Evolutionary conservation across 2,113 vertebrate genomes (phyloP), one percentile per base, ranked within the genome.

Genomic region (Siphamia tubifer): DNA sequence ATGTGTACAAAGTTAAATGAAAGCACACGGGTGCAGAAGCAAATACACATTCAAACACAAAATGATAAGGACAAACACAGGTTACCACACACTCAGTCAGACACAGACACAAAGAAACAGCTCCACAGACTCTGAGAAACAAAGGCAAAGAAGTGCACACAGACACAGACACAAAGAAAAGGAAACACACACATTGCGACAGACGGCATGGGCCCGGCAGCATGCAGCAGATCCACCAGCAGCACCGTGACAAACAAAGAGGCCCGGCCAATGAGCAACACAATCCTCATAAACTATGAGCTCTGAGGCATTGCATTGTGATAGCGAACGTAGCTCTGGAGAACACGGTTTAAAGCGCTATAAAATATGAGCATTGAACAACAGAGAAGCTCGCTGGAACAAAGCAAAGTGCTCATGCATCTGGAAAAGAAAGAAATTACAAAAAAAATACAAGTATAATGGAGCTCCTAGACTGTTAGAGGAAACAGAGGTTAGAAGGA

Each of bases 101-200:
- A 57, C n/a, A 21, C 74, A 85, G 71, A 83, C 74, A 81, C 79
- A 85, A 70, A 81, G 68, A 42, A 42, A 73, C 36, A 54, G 32
- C 32, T 52, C 35, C 5, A 45, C 52, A 30, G 24, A 19, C 55
- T 70, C 39, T 32, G 17, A 68, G 47, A 74, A 64, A 69, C 40
- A 83, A 67, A 70, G 31, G 11, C 24, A 35, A 17, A 71, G 25
- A 19, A 48, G 25, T 47, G 38, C 35, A 55, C 43, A 31, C 24
- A 81, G 51, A 75, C 58, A 75, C 61, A 80, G 69, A 65, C 51
- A 44, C 56, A 54, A 19, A 72, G 2, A 68, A 60, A 65, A 32
- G 48, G 38, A 62, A 23, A 38, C 32, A 71, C 54, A 12, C 7
- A 49, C 40, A 56, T 43, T 48, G 51, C 57, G 65, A 68, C 75